A percentile compares a stretch with the other conserved stretches of the same genome.
Conservation (phyloP, 2,888 invertebrate species). For the Epinotia ramella region DNA sequence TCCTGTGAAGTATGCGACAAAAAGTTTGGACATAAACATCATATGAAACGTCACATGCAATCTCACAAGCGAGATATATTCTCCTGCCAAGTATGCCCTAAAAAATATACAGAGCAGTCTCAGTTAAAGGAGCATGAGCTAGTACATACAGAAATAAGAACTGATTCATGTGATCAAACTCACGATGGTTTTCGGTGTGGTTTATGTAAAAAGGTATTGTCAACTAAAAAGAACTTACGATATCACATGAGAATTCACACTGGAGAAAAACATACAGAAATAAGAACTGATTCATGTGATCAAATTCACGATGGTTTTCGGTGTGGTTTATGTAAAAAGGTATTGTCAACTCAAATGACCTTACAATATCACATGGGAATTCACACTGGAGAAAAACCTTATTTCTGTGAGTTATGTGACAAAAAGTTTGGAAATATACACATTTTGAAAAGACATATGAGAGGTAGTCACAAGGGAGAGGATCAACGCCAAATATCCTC, state of each 20-base stretch:
- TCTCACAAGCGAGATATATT: background rate
- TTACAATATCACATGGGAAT: background rate
- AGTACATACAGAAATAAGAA: background rate
- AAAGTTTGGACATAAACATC: background rate
- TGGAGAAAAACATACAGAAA: background rate
- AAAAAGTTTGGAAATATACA: background rate
- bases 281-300: no score
- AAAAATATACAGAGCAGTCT: no score
- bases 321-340: constrained; percentile 1
- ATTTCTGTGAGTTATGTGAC: background rate
- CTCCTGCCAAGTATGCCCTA: background rate
- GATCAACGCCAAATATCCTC: no score
- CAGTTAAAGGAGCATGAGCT: background rate
- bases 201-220: constrained; percentile 1
- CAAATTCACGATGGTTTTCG: background rate
- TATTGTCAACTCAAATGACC: background rate
- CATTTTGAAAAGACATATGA: background rate
- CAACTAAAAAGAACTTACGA: background rate
- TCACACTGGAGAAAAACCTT: background rate
- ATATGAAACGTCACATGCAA: background rate
- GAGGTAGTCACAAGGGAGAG: no score
- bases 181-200: background rate
- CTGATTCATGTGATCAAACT: background rate
- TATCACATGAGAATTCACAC: background rate
- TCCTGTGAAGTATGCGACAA: no score